A percentile compares a stretch with the other conserved stretches of the same genome.
Conservation (phyloP, 2,797 vertebrate genomes). For the Eupleurogrammus muticus region DNA sequence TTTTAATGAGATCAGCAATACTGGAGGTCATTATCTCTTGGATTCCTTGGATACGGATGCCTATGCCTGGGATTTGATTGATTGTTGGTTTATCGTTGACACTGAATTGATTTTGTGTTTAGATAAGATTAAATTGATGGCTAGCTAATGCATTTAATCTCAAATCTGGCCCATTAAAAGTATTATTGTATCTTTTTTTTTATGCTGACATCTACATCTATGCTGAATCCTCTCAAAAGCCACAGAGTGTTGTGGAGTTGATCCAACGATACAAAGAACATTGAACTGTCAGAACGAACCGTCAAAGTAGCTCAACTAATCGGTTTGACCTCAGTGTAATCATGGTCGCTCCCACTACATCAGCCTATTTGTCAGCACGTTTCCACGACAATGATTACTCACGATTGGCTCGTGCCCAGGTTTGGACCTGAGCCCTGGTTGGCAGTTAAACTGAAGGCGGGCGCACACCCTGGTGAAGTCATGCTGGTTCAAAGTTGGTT, state of each 20-base stretch:
- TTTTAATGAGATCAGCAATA: background rate
- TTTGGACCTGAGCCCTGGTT: conserved; percentile 23
- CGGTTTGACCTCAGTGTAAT: conserved; percentile 32
- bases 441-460: conserved; percentile 22
- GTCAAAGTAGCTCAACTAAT: conserved; percentile 26
- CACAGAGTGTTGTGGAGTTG: background rate
- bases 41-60: background rate
- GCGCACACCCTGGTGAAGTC: conserved; percentile 50
- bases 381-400: conserved; percentile 44
- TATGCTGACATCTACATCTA: background rate
- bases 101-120: background rate
- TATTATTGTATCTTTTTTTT: background rate
- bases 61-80: background rate
- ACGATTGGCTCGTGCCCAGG: conserved; percentile 20
- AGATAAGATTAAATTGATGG: background rate
- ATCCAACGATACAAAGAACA: background rate
- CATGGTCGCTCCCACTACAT: conserved; percentile 39
- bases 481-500: conserved; percentile 48
- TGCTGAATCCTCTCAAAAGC: background rate
- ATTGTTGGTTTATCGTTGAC: background rate
- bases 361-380: conserved; percentile 53
- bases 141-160: background rate
- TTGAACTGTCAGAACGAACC: background rate
- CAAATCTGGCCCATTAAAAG: background rate
- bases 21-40: background rate